Conservation (phyloP, 1,140 invertebrate genomes). For the Halotydeus destructor region DNA sequence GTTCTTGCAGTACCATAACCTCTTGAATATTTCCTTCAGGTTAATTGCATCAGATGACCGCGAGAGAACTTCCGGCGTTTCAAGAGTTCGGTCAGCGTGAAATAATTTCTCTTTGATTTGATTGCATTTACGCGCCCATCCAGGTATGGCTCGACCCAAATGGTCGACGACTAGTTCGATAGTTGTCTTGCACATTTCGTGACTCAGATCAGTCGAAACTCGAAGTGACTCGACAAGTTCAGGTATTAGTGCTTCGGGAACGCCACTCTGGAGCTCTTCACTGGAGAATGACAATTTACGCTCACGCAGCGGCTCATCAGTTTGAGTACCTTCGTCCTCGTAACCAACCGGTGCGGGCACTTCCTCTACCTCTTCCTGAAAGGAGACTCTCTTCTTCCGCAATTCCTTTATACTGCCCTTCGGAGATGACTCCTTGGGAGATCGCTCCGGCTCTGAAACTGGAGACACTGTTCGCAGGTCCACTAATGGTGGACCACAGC, state of each 20-base stretch:
- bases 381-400: not conserved
- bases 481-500: not conserved
- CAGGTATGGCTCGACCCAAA: constrained; percentile 19
- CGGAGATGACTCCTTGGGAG: not conserved
- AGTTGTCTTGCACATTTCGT: constrained; percentile 62
- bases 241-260: constrained; percentile 10
- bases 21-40: constrained; percentile 51
- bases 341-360: not conserved
- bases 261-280: not conserved
- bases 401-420: not conserved
- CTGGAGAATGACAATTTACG: not conserved
- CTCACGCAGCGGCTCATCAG: not conserved
- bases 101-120: constrained; percentile 7
- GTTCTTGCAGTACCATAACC: constrained; percentile 64
- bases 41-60: constrained; percentile 49
- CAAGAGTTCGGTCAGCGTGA: not conserved
- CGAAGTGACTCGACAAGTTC: constrained; percentile 35
- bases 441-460: not conserved
- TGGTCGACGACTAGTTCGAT: constrained; percentile 45
- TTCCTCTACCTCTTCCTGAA: not conserved
- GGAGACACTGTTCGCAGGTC: not conserved
- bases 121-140: constrained; percentile 19
- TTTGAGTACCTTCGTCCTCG: not conserved
- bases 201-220: constrained; percentile 57
- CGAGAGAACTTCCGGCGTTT: constrained; percentile 8